Evolutionary conservation across 2,888 invertebrate species (phyloP), one percentile per base, ranked within the genome.

Genomic region (Heteromurus nitidus): DNA sequence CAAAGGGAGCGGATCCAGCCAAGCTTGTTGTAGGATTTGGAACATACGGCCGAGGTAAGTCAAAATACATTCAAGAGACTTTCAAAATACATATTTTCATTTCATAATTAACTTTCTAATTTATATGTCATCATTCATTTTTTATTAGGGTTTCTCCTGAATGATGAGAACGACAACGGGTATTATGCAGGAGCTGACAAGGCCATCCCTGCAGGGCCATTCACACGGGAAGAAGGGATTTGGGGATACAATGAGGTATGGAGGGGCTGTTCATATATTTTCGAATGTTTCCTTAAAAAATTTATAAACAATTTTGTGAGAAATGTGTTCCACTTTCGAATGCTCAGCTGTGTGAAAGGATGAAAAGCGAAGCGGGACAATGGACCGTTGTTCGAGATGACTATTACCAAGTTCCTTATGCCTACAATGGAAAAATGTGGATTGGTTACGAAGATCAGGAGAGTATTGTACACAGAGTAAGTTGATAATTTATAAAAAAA

Each of bases 21-120:
- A 95, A 95, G 88, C 86, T 95, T 0, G 89, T 93, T 0, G 84
- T 95, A 0, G 95, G 95, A 0, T 89, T 95, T 30, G 93, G 93
- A 0, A 90, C 93, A 5, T 95, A 94, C 84, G 95, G 94, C 0
- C 91, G 93, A 70, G 91, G 92, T 79, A 31, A 50, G 47, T 5
- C n/a, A 16, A n/a, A n/a, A n/a, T n/a, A n/a, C n/a, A n/a, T n/a
- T n/a, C n/a, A n/a, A n/a, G n/a, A n/a, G n/a, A n/a, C n/a, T n/a
- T n/a, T n/a, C n/a, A n/a, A n/a, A n/a, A n/a, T n/a, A n/a, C n/a
- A n/a, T n/a, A n/a, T n/a, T n/a, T n/a, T n/a, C n/a, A n/a, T n/a
- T n/a, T n/a, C n/a, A n/a, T n/a, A n/a, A n/a, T n/a, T n/a, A n/a
- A n/a, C n/a, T n/a, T n/a, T n/a, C n/a, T n/a, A n/a, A n/a, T n/a